These are phyloP conservation scores for Dasyornis broadbenti DNA, from an alignment of 2,113 vertebrate genomes.

Conservation along the genomic window DNA sequence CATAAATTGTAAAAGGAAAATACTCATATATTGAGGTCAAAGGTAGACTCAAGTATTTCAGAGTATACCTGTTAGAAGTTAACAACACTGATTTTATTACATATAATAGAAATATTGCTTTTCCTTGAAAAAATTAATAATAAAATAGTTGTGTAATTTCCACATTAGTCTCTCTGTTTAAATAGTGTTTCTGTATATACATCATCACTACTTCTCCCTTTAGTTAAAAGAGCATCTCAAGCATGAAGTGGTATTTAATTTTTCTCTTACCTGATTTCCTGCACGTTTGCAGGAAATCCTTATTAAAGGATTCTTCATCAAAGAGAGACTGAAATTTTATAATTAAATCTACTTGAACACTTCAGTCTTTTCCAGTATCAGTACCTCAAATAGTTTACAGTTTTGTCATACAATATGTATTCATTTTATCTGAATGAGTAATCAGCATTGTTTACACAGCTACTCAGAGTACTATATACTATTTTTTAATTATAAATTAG, in stretches of 20 bases:
- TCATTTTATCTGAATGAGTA: not conserved
- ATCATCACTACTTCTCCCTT: not conserved
- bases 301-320: not conserved
- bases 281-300: not conserved
- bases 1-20: not conserved
- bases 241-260: not conserved
- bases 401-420: not conserved
- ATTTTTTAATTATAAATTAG: not conserved
- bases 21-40: not conserved
- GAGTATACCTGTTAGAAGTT: not conserved
- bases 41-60: not conserved
- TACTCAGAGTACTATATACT: not conserved
- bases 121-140: not conserved
- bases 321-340: not conserved
- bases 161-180: not conserved
- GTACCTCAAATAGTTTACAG: not conserved
- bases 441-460: not conserved
- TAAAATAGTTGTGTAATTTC: not conserved
- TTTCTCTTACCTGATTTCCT: not conserved
- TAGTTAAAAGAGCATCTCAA: not conserved
- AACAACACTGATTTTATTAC: not conserved
- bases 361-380: not conserved
- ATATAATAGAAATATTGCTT: not conserved
- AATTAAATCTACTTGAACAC: not conserved
- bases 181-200: not conserved